Conservation (phyloP, 2,113 vertebrate genomes). For the Phocoena phocoena region DNA sequence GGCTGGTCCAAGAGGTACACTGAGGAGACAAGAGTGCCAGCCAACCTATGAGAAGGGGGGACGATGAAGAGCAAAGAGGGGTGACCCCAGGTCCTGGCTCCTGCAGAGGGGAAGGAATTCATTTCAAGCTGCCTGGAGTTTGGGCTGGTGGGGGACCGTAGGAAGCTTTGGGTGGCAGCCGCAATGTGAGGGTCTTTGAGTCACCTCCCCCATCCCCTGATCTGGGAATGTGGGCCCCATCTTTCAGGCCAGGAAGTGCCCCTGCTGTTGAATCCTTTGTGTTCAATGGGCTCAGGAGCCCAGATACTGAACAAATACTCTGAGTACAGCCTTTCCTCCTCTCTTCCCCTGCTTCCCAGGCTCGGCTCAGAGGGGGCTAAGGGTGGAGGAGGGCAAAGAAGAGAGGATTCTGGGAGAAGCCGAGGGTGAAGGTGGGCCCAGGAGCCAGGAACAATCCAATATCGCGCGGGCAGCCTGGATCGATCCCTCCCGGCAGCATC, state of each 20-base stretch:
- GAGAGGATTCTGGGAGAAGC: conserved; percentile 65
- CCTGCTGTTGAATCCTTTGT: not conserved
- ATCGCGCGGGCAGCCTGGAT: conserved; percentile 55
- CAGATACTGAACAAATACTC: not conserved
- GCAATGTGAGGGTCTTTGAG: not conserved
- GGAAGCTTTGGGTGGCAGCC: not conserved
- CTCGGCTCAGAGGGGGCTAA: not conserved
- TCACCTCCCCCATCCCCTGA: not conserved
- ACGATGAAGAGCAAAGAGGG: not conserved
- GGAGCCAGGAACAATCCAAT: conserved; percentile 76
- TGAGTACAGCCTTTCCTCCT: not conserved
- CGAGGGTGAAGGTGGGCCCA: not conserved
- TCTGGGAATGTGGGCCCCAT: not conserved
- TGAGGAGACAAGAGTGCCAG: conserved; percentile 48
- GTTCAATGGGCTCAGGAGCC: not conserved
- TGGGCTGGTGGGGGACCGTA: not conserved
- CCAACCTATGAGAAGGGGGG: not conserved
- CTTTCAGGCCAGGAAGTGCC: not conserved
- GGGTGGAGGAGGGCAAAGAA: not conserved
- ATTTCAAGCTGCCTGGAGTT: not conserved
- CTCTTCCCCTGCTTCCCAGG: not conserved
- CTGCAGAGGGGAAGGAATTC: not conserved
- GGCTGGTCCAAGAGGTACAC: conserved; percentile 61
- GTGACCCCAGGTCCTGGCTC: not conserved
- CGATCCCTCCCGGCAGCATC: conserved; percentile 27